Evolutionary conservation across 2,797 vertebrate genomes (phyloP), one percentile per base, ranked within the genome.

Genomic region (Echiichthys vipera): DNA sequence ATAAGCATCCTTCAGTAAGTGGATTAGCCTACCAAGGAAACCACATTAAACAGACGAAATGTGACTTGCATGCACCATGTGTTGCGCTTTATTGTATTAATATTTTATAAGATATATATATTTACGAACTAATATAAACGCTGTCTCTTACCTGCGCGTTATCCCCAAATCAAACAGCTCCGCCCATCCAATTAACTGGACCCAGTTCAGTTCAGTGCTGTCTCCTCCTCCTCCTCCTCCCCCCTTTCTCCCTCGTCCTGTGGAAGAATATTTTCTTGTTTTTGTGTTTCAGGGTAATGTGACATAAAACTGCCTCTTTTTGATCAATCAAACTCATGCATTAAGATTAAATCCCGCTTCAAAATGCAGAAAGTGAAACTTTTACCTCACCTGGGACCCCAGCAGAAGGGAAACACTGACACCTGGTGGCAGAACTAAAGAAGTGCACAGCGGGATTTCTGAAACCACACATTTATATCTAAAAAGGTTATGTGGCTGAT

Each of bases 91-190:
- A n/a, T n/a, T n/a, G n/a, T n/a, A n/a, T n/a, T n/a, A n/a, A n/a
- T n/a, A n/a, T n/a, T n/a, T n/a, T n/a, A n/a, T n/a, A n/a, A n/a
- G n/a, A n/a, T n/a, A n/a, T n/a, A n/a, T n/a, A n/a, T n/a, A n/a
- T n/a, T 36, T 36, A 36, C 12, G 1, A 36, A 15, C 20, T 45
- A 0, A 10, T 32, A 9, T 8, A 30, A 45, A 22, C 2, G 8
- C 4, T 36, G 34, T 11, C 15, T 5, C 59, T 77, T 47, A 81
- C 84, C 81, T 77, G 78, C 1, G 30, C 3, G 55, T 32, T 15
- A 9, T 2, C 11, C 6, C 1, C 6, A 20, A 1, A 3, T 3
- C 12, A 17, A 25, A 9, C 46, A 59, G 47, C 70, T 43, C 62
- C 81, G 46, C 65, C 61, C 43, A n/a, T 14, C 25, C 54, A 77